Evolutionary conservation across 2,888 invertebrate species (phyloP), one percentile per base, ranked within the genome.

Genomic region (Andrena flavipes): DNA sequence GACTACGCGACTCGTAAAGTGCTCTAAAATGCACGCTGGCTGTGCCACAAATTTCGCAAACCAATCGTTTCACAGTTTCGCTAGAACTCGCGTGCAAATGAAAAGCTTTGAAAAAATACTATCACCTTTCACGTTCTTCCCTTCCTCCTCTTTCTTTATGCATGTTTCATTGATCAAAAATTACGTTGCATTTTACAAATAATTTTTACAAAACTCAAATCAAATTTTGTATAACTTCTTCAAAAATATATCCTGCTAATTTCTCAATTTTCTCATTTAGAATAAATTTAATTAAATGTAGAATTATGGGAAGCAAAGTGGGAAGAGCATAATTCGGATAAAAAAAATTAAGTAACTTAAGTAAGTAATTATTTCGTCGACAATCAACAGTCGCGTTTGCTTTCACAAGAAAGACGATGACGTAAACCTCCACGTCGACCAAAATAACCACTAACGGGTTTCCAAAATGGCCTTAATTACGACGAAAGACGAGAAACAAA

Each of bases 1-100:
- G 29, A 35, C 20, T 20, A 20, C 2, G 2, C 4, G 35, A n/a
- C 64, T 13, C 29, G 26, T 54, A 73, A 65, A 73, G 20, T 13
- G 20, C 35, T 29, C 33, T 54, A 5, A 16, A 54, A 65, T 35
- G 67, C 54, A 16, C 30, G 35, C 63, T 1, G 23, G n/a, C 26
- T 13, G 29, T 8, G 20, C 10, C 29, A 65, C 54, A 73, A 73
- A 73, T 65, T 65, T 33, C n/a, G 26, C 26, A 6, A 35, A 42
- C 26, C 64, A 10, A 72, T 29, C 4, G 54, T 8, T 29, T 0
- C 35, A 20, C 23, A 26, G 10, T n/a, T 51, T n/a, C 64, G n/a
- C 16, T 23, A 26, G 7, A 33, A 16, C 26, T 4, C 56, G 33
- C 7, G 35, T n/a, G 16, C 49, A 20, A 65, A 42, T 35, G 29